Evolutionary conservation across 1,140 invertebrate genomes (phyloP), one percentile per base, ranked within the genome.

Genomic region (Drosophila subobscura): DNA sequence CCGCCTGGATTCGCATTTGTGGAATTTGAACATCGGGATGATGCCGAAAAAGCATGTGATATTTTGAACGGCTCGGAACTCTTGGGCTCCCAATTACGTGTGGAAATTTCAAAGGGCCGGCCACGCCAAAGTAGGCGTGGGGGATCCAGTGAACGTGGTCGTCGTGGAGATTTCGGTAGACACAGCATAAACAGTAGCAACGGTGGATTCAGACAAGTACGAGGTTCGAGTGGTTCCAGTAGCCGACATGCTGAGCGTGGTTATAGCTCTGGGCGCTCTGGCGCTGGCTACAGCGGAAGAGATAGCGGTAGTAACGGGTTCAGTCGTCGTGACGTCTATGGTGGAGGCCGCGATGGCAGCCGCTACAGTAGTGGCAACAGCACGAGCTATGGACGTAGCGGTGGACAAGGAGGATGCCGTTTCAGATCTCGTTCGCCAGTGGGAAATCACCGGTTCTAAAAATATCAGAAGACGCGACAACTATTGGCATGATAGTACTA

Each of bases 1-100:
- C 98, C 97, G 74, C 97, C 95, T 79, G 98, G 98, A 75, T 99
- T 99, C 94, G 99, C 98, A 53, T 99, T 99, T 93, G 97, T 99
- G 88, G 98, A 99, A 93, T 99, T 99, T 93, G 96, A 98, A 92
- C 98, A 98, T 92, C 94, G 95, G 84, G 95, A 97, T 89, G 98
- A 99, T 93, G 98, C 98, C 27, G 97, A 98, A 91, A 95, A 98
- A 92, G 97, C 98, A 37, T 97, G 97, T 91, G 96, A 96, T 92
- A 96, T 94, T 77, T 94, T 99, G 88, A 98, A 99, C 92, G 98
- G 98, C 64, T 95, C 95, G 66, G 96, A 96, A 81, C 93, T 96
- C 71, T 92, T 96, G 92, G 96, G 96, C 66, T 95, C 95, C 61
- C 96, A 96, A 80, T 92, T 97, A 56, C 93, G 96, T 81, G 96